Evolutionary conservation across 2,113 vertebrate genomes (phyloP).

Genomic region (Sander lucioperca): DNA sequence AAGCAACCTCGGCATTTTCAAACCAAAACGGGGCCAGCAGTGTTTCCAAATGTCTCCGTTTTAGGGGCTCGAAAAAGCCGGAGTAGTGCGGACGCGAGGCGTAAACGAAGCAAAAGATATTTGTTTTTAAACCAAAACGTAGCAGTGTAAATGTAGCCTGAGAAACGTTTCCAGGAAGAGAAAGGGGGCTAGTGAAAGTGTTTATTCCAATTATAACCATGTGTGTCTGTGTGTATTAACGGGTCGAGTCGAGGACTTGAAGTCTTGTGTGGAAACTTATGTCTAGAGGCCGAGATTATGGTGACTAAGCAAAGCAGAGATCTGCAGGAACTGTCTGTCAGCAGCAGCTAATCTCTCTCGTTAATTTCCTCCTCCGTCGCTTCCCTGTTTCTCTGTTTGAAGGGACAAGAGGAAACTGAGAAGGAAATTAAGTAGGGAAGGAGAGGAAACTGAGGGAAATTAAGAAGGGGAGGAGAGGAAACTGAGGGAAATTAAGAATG

Average conservation of each 20-base stretch:
- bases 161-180: no score
- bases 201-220: slow-evolving; percentile 18
- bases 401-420: neutral
- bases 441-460: no score
- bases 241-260: slow-evolving; percentile 25
- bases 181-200: slow-evolving; percentile 12
- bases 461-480: neutral
- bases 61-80: no score
- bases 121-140: no score
- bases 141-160: no score
- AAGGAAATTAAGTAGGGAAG: no score
- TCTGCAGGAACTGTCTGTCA: slow-evolving; percentile 47
- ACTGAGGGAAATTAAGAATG: neutral
- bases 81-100: no score
- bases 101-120: no score
- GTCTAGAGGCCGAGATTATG: slow-evolving; percentile 28
- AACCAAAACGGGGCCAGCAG: no score
- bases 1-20: no score
- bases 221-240: slow-evolving; percentile 34
- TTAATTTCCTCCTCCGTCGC: slow-evolving; percentile 1
- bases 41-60: no score
- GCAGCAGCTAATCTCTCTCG: slow-evolving; percentile 52
- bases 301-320: slow-evolving; percentile 69
- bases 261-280: slow-evolving; percentile 12
- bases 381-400: neutral